A percentile compares a stretch with the other conserved stretches of the same genome.
Conservation (phyloP, 2,888 invertebrate species). For the Eurois occulta region DNA sequence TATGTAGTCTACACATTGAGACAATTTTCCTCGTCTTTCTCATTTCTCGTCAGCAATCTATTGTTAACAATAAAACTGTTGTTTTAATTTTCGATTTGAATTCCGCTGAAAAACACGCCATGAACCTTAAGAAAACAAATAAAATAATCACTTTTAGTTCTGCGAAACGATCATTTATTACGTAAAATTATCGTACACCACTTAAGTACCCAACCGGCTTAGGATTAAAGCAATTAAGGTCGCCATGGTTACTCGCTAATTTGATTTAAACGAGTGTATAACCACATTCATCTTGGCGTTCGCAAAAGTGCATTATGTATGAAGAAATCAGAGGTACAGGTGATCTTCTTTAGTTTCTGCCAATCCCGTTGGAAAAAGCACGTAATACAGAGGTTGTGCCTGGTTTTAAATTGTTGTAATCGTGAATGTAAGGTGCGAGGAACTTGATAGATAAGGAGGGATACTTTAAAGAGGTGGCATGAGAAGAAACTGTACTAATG, state of each 20-base stretch:
- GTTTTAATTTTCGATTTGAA: background rate
- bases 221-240: slow-evolving; percentile 24
- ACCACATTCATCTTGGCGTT: slow-evolving; percentile 3
- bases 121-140: slow-evolving; percentile 3
- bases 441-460: background rate
- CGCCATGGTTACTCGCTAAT: slow-evolving; percentile 37
- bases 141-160: background rate
- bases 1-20: background rate
- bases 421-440: no score
- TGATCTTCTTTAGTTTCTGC: background rate
- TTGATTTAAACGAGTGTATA: slow-evolving; percentile 47
- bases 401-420: background rate
- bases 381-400: background rate
- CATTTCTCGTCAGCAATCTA: background rate
- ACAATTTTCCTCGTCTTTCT: background rate
- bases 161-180: slow-evolving; percentile 19
- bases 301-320: background rate
- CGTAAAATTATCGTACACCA: slow-evolving; percentile 38
- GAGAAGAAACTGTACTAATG: no score
- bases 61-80: background rate
- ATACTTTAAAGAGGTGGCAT: background rate
- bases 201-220: background rate
- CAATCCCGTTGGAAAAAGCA: background rate
- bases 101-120: background rate
- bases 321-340: background rate